A percentile compares a stretch with the other conserved stretches of the same genome.
These are phyloP conservation scores for Lasioglossum lativentre DNA, from an alignment of 2,888 invertebrate genomes.

Conservation along the genomic window DNA sequence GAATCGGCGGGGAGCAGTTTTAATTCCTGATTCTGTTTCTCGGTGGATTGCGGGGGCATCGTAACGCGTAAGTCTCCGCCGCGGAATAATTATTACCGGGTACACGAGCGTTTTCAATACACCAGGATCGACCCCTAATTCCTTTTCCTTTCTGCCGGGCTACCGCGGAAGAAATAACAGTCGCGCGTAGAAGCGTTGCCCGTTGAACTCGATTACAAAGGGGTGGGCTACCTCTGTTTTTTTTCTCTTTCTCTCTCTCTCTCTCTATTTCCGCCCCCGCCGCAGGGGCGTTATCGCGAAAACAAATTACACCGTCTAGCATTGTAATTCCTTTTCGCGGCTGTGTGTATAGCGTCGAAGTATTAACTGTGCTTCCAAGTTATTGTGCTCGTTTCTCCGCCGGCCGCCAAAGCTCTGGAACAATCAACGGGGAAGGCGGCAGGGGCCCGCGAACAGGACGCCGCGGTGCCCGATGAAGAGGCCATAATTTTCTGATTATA, in stretches of 20 bases:
- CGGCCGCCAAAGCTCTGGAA: slow-evolving; percentile 37
- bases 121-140: slow-evolving; percentile 34
- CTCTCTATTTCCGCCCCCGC: background rate
- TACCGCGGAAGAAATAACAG: slow-evolving; percentile 38
- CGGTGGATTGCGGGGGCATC: background rate
- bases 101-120: slow-evolving; percentile 28
- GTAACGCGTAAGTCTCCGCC: background rate
- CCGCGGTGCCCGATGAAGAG: slow-evolving; percentile 44
- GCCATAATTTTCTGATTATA: slow-evolving; percentile 67
- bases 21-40: slow-evolving; percentile 1
- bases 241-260: background rate
- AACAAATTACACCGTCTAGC: slow-evolving; percentile 70
- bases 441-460: slow-evolving; percentile 37
- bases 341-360: slow-evolving; percentile 33
- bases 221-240: background rate
- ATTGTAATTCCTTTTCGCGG: slow-evolving; percentile 68
- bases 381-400: slow-evolving; percentile 39
- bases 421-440: slow-evolving; percentile 46
- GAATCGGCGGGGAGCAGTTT: background rate
- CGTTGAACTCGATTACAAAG: slow-evolving; percentile 25
- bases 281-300: slow-evolving; percentile 60
- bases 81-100: slow-evolving; percentile 20
- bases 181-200: slow-evolving; percentile 23
- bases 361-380: slow-evolving; percentile 52
- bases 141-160: slow-evolving; percentile 13